Base-by-base conservation (phyloP, 2,888 invertebrate genomes). In the Cephus sareptanus region DNA sequence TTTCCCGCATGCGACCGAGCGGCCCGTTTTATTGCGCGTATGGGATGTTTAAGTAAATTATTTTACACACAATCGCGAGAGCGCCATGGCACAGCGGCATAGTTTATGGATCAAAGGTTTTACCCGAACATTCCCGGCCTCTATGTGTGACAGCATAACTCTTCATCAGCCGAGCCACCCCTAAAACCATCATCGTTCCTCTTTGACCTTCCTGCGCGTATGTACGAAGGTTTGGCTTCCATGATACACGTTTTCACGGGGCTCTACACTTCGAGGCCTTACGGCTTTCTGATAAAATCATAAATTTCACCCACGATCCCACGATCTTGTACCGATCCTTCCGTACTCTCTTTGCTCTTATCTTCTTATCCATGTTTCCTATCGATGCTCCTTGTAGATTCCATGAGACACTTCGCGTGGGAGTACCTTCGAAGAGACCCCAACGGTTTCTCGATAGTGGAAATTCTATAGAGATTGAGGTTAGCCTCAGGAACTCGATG, bases 61-160 rank as follows among this genome's bases (percentile, higher is more conserved):
- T 85, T 86, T 85, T 83, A 83, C 81, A 81, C 81, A 79, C 82
- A 85, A 84, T 85, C 85, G 81, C 85, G 77, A 81, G 80, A 84
- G 81, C 80, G 84, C 82, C 80, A 85, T 85, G 85, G 80, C 84
- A 81, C 82, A 79, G 82, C 86, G 81, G 81, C 86, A 85, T 86
- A 85, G 86, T 86, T 85, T 83, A 80, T 78, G 84, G 85, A 86
- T 86, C 86, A 86, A 86, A 86, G 84, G 84, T 85, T 81, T 79
- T 79, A 75, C 70, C 79, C 82, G 80, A 83, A 83, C 84, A 83
- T 82, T 85, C 85, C 79, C 82, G 75, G 79, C 81, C 81, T 82
- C 84, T 81, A 80, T 83, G 81, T 82, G 79, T 74, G 70, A 75
- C 79, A 76, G 77, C 76, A 79, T 81, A 77, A 78, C 78, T 78